Percentiles rank a stretch among this genome's conserved stretches.
Conservation (phyloP, 2,113 vertebrate genomes). For the Halichoeres trimaculatus region DNA sequence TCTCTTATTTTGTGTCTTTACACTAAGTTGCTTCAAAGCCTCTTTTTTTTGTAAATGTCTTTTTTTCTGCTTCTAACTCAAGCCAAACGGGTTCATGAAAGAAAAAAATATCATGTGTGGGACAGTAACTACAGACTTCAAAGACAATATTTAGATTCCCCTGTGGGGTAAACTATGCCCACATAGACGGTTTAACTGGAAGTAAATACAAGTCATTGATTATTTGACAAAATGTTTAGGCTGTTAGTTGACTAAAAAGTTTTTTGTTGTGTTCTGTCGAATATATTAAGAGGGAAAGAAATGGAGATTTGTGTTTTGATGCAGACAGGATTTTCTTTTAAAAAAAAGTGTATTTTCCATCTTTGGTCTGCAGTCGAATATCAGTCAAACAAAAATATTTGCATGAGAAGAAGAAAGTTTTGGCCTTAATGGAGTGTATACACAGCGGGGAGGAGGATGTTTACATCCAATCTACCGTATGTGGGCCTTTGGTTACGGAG, state of each 20-base stretch:
- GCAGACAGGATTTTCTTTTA: neutral
- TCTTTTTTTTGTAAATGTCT: too few relatives aligned
- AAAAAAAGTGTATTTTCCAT: neutral
- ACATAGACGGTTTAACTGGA: neutral
- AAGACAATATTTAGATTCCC: neutral
- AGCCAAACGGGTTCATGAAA: neutral
- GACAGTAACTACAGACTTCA: neutral
- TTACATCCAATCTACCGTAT: slow-evolving; percentile 6
- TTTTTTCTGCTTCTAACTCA: neutral
- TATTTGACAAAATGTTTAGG: neutral
- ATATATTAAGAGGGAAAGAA: neutral
- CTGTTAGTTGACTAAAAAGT: neutral
- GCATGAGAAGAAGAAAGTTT: slow-evolving; percentile 10
- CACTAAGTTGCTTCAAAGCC: too few relatives aligned
- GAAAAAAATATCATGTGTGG: neutral
- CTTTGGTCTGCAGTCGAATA: neutral
- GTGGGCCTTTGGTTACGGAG: neutral
- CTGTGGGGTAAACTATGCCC: too few relatives aligned
- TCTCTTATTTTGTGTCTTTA: too few relatives aligned
- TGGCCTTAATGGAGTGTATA: neutral
- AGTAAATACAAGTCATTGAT: neutral
- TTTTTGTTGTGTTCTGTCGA: neutral
- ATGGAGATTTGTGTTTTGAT: neutral
- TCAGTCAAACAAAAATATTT: slow-evolving; percentile 1
- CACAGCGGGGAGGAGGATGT: neutral